Evolutionary conservation across 2,888 invertebrate species (phyloP), one percentile per base, ranked within the genome.

Genomic region (Conomelus anceps): DNA sequence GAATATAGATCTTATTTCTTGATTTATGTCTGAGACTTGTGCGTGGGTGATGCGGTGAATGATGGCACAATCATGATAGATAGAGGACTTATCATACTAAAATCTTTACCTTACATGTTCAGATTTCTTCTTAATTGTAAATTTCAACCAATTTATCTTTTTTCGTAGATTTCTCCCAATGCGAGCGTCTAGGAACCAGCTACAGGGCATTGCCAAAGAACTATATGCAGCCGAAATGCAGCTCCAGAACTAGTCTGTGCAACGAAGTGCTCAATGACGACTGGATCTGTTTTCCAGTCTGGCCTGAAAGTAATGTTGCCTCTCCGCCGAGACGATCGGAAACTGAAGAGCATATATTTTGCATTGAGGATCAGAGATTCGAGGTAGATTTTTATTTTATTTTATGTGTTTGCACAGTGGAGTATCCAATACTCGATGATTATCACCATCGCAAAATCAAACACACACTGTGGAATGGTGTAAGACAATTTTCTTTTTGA

Each of bases 281-380:
- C 0, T 99, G 98, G 98, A 99, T 99, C 0, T 99, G 99, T 0
- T 99, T 99, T 93, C 99, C 99, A 0, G 98, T 99, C 0, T 99
- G 99, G 99, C 98, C 98, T 4, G 99, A 99, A 93, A 99, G 99
- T 93, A 99, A 99, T 0, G 98, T 99, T 0, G 99, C 98, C 93
- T 98, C 99, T 22, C 98, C 98, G 89, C 98, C 98, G 0, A 95
- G 99, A 86, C 99, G 99, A 94, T 99, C 99, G 0, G 98, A 98
- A 92, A 99, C 98, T 92, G 99, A 99, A 93, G 99, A 99, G 93
- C 98, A 97, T 92, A 98, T 99, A 92, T 99, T 99, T 93, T 95
- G 98, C 20, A 98, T 98, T 93, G 99, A 99, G 93, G 99, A 99
- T 93, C 99, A 99, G 93, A 94, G 99, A 91, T 99, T 98, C 94